Evolutionary conservation across 2,888 invertebrate genomes (phyloP), one percentile per base, ranked within the genome.

Genomic region (Chaetoderma sp.): DNA sequence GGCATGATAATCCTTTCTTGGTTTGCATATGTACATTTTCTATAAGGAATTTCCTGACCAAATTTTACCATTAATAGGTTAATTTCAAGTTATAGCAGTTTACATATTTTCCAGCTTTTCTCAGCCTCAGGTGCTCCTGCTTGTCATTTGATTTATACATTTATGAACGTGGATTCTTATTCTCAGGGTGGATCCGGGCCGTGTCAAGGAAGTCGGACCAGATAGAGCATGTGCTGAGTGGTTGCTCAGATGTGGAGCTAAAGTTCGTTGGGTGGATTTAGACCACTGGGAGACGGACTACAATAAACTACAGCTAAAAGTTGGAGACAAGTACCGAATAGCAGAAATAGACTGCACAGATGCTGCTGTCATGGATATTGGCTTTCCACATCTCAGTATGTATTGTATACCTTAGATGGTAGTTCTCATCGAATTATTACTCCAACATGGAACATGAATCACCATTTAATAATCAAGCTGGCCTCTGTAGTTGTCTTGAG

Each of bases 151-250:
- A n/a, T n/a, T n/a, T n/a, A n/a, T n/a, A n/a, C n/a, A n/a, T n/a
- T n/a, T n/a, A n/a, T n/a, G n/a, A n/a, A n/a, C n/a, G n/a, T n/a
- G n/a, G n/a, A n/a, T n/a, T n/a, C n/a, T n/a, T n/a, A n/a, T n/a
- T n/a, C n/a, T n/a, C 66, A 84, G 84, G 57, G 72, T 74, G 44
- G 82, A 83, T 65, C 58, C 58, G n/a, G 77, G 80, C 13, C 74
- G 85, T 25, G 72, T 80, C 6, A 74, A 78, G 59, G 64, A 74
- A 74, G 89, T 95, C 45, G 98, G 98, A 0, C 91, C 96, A 0
- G 95, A 98, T 83, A 88, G 94, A 59, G 91, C 93, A 3, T 97
- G 97, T 86, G 96, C 97, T 0, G 98, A 98, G 87, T 98, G 98
- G 98, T 88, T 98, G 5, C 87, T 98, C 30, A 90, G 93, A 72